phyloP scores from a whole-genome alignment of 2,888 invertebrate genomes.

The Hedya salicella region DNA sequence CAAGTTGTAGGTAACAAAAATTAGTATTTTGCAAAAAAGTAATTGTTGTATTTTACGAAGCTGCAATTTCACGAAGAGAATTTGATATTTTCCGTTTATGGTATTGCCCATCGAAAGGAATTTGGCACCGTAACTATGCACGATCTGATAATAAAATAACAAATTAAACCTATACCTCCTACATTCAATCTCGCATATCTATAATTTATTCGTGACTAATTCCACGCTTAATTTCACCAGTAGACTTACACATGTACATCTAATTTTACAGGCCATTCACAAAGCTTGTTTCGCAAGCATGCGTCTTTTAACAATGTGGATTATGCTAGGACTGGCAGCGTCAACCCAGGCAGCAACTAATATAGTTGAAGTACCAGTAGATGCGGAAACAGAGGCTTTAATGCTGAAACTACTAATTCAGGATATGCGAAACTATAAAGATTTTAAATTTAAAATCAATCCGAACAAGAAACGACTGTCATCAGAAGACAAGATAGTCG shows the following conservation, averaged over 20 bases:
- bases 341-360: background rate
- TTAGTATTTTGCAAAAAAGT: too few relatives aligned
- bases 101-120: too few relatives aligned
- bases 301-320: slow-evolving; percentile 2
- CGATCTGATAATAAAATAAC: too few relatives aligned
- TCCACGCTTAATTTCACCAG: slow-evolving; percentile 21
- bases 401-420: background rate
- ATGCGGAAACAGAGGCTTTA: background rate
- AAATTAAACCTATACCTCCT: too few relatives aligned
- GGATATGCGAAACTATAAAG: background rate
- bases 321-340: slow-evolving; percentile 17
- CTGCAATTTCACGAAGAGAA: too few relatives aligned
- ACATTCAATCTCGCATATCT: background rate
- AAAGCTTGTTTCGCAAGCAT: slow-evolving; percentile 2
- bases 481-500: background rate
- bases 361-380: background rate
- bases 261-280: slow-evolving; percentile 1
- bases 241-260: background rate
- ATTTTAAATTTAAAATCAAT: slow-evolving; percentile 14
- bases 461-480: background rate
- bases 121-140: too few relatives aligned
- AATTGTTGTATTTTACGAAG: too few relatives aligned
- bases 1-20: too few relatives aligned
- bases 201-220: slow-evolving; percentile 2
- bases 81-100: too few relatives aligned